Evolutionary conservation across 2,797 vertebrate genomes (phyloP), one percentile per base, ranked within the genome.

Genomic region (Sebastes aleutianus): DNA sequence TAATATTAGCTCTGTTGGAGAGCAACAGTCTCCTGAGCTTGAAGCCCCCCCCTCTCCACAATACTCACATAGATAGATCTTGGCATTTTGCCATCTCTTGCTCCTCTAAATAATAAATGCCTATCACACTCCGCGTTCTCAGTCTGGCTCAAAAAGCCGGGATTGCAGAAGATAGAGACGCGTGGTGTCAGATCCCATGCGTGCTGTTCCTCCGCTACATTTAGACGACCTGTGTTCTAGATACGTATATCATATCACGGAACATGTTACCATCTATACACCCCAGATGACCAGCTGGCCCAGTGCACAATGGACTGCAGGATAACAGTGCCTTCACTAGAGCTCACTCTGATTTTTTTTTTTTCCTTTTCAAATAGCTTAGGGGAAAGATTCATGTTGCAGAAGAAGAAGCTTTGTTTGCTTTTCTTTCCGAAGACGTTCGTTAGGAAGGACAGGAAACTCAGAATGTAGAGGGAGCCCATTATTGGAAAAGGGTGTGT

Each of bases 31-130:
- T 90, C 79, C 80, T 73, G 74, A 89, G 89, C 84, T 86, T 74
- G 80, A 84, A 87, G 80, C 47, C 18, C 47, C 0, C 47, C 47
- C 18, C 43, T 8, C 47, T 9, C 47, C 65, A 79, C 82, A 79
- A 76, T 76, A 71, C 80, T 64, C 16, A 53, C 20, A 53, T 81
- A 86, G 91, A 91, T 88, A 86, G 93, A 88, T 88, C 80, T 77
- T 90, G 91, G 86, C 85, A 89, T 93, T 89, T 91, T 93, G 88
- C 92, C 85, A 81, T 91, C 88, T 92, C 79, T 77, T 85, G 80
- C 88, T 90, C 85, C 89, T 88, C 84, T 95, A 90, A 95, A 96
- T 95, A 94, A 95, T 95, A 91, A 90, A 96, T 95, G 90, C 74
- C 84, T 90, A 88, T 93, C 89, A 89, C 85, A 84, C 79, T 82